Evolutionary conservation across 64 coral and sea anemone species (phyloP), one percentile per base, ranked within the genome.

Genomic region (Astreopora myriophthalma): DNA sequence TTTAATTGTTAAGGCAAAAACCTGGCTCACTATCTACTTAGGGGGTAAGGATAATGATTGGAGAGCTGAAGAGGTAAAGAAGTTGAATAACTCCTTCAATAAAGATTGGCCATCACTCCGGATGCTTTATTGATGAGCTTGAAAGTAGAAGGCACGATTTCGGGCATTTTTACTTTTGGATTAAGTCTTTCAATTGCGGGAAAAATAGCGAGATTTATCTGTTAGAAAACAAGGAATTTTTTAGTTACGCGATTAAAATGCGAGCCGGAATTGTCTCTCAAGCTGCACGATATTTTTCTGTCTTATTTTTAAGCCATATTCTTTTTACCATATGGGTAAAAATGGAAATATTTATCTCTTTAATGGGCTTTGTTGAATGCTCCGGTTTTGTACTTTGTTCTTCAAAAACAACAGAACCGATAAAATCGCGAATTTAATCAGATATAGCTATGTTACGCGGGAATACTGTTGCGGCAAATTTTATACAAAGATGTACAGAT

Each of bases 351-450:
- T 78, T 49, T 78, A 28, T 78, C 26, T 51, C 6, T 51, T 61
- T 83, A 83, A 83, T 83, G 79, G 61, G 79, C 79, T 83, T 83
- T 83, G 55, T 37, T 64, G 79, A 64, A 83, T 63, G 79, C 79
- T 83, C 57, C 55, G 28, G 79, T 60, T 34, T 32, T 37, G 1
- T 20, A 63, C 29, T 64, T 83, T 83, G 52, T 64, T 80, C 48
- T 23, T 8, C 32, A 52, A 83, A 83, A 83, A n/a, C 79, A 24
- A 63, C 79, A 83, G 34, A 22, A 37, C 28, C 34, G 79, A 83
- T 83, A 83, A 83, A 83, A 83, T 83, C 79, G 34, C 55, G 29
- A 37, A 36, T 83, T 32, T 63, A 83, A 83, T 64, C 28, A 37
- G 79, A 83, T 83, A 83, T 36, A 5, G 10, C 52, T 83, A 30